phyloP scores from a whole-genome alignment of 2,797 vertebrate species.

The Mionectes olivaceus region DNA sequence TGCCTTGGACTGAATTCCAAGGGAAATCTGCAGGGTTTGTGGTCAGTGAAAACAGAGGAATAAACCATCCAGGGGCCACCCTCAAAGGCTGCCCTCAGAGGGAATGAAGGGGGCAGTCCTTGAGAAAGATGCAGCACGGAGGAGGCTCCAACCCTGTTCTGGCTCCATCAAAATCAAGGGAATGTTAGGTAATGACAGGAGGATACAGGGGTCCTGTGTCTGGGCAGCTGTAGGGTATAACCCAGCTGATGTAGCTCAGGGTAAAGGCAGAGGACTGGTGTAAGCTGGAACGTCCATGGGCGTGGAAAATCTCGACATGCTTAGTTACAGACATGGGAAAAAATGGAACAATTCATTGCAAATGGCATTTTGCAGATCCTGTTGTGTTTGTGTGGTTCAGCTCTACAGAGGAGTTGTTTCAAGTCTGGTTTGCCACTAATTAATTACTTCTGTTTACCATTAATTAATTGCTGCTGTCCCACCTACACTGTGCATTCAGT shows the following conservation, averaged over 20 bases:
- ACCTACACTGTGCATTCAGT: background rate
- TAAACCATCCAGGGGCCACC: background rate
- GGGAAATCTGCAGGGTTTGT: background rate
- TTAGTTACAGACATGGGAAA: background rate
- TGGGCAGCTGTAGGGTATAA: background rate
- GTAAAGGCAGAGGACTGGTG: background rate
- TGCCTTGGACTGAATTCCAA: background rate
- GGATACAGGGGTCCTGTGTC: background rate
- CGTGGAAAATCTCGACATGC: background rate
- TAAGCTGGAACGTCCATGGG: background rate
- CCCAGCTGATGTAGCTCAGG: fast-evolving
- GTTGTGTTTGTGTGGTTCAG: background rate
- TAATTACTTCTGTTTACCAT: background rate
- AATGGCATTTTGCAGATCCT: background rate
- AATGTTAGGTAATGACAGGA: background rate
- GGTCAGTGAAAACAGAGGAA: background rate
- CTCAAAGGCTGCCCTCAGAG: background rate
- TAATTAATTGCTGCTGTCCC: background rate
- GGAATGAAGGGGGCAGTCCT: background rate
- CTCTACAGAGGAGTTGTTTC: background rate
- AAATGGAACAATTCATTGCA: fast-evolving
- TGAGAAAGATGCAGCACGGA: fast-evolving
- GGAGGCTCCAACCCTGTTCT: background rate
- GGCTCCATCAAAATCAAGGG: background rate
- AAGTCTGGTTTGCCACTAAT: background rate